Evolutionary conservation across 2,888 invertebrate genomes (phyloP).

Genomic region (Calameuta filiformis): DNA sequence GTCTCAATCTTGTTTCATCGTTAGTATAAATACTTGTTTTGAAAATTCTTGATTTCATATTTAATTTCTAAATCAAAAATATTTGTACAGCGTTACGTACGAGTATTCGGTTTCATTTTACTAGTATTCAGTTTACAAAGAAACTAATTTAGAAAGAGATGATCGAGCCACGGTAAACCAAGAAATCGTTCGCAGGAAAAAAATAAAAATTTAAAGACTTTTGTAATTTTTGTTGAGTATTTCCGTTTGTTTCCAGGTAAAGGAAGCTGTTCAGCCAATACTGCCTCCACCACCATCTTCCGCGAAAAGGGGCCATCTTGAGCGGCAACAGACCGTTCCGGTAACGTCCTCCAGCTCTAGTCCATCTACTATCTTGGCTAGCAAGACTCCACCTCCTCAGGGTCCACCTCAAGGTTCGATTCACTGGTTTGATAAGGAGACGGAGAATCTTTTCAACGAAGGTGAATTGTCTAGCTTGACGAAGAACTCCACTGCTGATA

Average conservation of each 20-base stretch:
- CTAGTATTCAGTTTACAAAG: not conserved
- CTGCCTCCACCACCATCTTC: slow-evolving; percentile 60
- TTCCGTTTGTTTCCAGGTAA: slow-evolving; percentile 39
- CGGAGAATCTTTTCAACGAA: slow-evolving; percentile 66
- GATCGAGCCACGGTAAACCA: not conserved
- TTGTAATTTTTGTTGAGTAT: not conserved
- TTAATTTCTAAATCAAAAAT: not conserved
- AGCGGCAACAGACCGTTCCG: slow-evolving; percentile 57
- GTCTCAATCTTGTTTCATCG: not conserved
- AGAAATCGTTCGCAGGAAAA: not conserved
- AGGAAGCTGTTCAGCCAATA: slow-evolving; percentile 59
- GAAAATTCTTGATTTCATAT: not conserved
- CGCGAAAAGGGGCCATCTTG: slow-evolving; percentile 56
- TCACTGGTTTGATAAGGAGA: slow-evolving; percentile 68
- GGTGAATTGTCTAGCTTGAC: slow-evolving; percentile 53
- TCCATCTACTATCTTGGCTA: slow-evolving; percentile 49
- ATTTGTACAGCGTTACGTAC: not conserved
- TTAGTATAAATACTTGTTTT: not conserved
- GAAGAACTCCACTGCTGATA: slow-evolving; percentile 47
- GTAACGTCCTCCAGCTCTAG: slow-evolving; percentile 54
- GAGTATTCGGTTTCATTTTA: not conserved
- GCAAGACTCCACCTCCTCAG: slow-evolving; percentile 51
- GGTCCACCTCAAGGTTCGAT: slow-evolving; percentile 49
- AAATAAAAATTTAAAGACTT: not conserved
- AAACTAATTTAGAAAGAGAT: not conserved